phyloP scores from a whole-genome alignment of 2,888 invertebrate genomes.

The Brachyopa scutellaris region DNA sequence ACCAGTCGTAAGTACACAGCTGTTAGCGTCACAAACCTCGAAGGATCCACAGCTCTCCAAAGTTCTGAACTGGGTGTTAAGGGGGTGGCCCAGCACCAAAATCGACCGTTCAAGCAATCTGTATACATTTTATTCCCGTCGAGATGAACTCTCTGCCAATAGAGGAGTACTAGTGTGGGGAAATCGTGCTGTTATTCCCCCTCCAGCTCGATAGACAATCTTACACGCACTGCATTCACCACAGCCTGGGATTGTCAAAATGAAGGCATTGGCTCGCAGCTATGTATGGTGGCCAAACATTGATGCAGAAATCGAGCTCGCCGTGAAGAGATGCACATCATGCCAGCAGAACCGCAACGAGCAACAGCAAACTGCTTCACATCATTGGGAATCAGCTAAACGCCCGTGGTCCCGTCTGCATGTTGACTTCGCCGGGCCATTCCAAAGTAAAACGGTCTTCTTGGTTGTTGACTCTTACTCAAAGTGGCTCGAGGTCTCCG shows the following conservation, averaged over 20 bases:
- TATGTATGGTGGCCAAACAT: conserved; percentile 42
- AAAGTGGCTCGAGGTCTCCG: conserved; percentile 58
- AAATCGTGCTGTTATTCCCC: conserved; percentile 2
- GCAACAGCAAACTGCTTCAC: not conserved
- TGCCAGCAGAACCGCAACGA: conserved; percentile 8
- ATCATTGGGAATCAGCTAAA: conserved; percentile 27
- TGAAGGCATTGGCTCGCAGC: conserved; percentile 44
- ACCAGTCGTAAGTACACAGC: not conserved
- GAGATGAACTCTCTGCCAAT: conserved; percentile 6
- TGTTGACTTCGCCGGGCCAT: conserved; percentile 27
- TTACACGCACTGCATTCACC: conserved; percentile 32
- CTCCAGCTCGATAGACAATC: conserved; percentile 1
- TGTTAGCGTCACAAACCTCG: conserved; percentile 23
- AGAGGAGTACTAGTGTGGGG: conserved; percentile 2
- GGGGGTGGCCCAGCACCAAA: conserved; percentile 16
- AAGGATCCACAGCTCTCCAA: conserved; percentile 30
- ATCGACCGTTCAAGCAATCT: conserved; percentile 28
- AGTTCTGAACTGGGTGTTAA: conserved; percentile 36
- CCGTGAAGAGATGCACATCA: conserved; percentile 10
- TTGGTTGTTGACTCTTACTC: conserved; percentile 39
- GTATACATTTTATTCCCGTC: conserved; percentile 14
- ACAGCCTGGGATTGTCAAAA: conserved; percentile 40
- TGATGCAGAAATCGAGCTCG: conserved; percentile 29
- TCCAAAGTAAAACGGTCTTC: conserved; percentile 23
- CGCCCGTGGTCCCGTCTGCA: conserved; percentile 25